A percentile compares a stretch with the other conserved stretches of the same genome.
phyloP scores from a whole-genome alignment of 1,140 invertebrate species.

The Drosophila subpulchrella region DNA sequence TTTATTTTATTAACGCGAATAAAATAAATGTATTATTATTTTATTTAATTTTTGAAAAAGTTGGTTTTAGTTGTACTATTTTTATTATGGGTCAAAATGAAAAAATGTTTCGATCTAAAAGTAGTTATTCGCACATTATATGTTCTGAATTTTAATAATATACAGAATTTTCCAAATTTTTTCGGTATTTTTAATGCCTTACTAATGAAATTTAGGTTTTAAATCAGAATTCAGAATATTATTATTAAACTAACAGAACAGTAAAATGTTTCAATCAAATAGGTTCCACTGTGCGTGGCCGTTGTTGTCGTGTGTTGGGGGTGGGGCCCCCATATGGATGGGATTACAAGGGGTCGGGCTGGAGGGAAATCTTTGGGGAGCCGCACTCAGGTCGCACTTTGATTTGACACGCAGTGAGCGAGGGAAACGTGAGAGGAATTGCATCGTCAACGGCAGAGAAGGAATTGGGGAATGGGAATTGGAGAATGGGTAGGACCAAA shows the following conservation, averaged over 20 bases:
- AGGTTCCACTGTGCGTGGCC: conserved; percentile 7
- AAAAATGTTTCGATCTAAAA: too few species aligned
- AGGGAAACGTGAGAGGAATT: conserved; percentile 40
- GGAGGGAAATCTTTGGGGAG: conserved; percentile 15
- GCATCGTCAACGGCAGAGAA: background rate
- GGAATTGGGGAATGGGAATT: background rate
- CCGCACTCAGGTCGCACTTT: conserved; percentile 35
- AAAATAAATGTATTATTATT: background rate
- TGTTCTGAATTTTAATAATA: too few species aligned
- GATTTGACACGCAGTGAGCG: conserved; percentile 48
- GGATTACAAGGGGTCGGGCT: background rate
- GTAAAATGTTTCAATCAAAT: background rate
- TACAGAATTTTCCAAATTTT: too few species aligned
- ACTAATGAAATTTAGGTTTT: background rate
- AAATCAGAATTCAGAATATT: background rate
- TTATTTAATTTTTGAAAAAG: background rate
- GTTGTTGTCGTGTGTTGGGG: conserved; percentile 17
- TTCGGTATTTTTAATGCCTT: too few species aligned
- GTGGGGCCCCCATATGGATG: conserved; percentile 10
- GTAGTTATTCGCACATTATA: too few species aligned
- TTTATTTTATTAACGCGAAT: too few species aligned
- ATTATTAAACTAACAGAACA: background rate
- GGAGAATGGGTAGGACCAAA: conserved; percentile 14
- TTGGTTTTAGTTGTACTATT: too few species aligned
- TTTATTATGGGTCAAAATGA: too few species aligned